Conservation (phyloP, 2,113 vertebrate species). For the Artemisiospiza belli region DNA sequence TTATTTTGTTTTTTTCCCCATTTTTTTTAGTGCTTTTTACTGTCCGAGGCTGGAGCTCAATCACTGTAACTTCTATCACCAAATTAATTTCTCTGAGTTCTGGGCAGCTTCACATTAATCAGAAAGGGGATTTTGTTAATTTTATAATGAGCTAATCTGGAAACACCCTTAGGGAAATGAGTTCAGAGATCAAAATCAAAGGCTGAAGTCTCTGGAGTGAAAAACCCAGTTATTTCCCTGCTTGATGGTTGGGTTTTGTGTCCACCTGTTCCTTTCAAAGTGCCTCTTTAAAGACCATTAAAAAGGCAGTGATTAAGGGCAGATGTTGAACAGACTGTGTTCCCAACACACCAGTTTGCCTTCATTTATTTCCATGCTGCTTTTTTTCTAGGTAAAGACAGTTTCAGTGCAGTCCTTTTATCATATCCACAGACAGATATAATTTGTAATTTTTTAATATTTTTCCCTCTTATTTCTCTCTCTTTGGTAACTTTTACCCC, state of each 20-base stretch:
- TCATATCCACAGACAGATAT: background rate
- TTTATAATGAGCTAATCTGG: background rate
- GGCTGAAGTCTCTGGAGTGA: background rate
- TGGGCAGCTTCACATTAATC: background rate
- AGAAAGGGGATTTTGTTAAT: background rate
- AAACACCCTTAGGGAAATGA: background rate
- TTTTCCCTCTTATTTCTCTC: background rate
- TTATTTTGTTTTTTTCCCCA: rapidly evolving
- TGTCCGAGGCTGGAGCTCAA: background rate
- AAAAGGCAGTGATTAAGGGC: background rate
- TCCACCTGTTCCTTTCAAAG: background rate
- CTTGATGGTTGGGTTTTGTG: background rate
- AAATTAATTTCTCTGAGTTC: background rate
- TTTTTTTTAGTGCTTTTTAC: rapidly evolving
- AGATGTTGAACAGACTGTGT: background rate
- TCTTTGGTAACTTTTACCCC: background rate
- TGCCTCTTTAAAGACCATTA: background rate
- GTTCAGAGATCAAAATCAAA: background rate
- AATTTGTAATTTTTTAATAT: background rate
- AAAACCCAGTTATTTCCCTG: background rate
- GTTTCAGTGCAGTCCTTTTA: background rate
- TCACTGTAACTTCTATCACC: background rate
- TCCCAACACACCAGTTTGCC: background rate
- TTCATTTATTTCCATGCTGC: background rate
- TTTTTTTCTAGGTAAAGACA: background rate